Percentiles rank a stretch among this genome's conserved stretches.
phyloP scores from a whole-genome alignment of 64 coral and sea anemone genomes.

The Acropora yongei region DNA sequence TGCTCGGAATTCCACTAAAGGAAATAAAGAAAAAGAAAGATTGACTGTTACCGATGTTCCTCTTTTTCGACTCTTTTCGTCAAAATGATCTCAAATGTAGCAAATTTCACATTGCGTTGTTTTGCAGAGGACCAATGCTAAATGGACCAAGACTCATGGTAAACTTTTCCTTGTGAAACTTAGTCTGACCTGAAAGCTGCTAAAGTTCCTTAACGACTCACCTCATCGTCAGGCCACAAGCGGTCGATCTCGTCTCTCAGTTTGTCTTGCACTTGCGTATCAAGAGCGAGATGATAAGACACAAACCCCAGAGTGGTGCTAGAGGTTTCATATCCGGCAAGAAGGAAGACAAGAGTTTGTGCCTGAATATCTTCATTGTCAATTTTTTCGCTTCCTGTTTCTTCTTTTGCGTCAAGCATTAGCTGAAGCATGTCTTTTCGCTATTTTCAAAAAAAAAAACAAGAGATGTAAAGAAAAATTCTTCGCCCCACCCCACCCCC shows the following conservation, averaged over 20 bases:
- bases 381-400: constrained; percentile 46
- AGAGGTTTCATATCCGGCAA: constrained; percentile 63
- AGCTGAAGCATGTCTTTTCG: constrained; percentile 52
- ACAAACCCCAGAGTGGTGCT: constrained; percentile 42
- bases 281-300: constrained; percentile 44
- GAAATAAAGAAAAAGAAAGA: no score
- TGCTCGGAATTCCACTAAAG: no score
- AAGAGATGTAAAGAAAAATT: not conserved
- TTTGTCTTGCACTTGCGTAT: constrained; percentile 68
- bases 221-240: constrained; percentile 25
- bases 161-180: no score
- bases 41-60: no score
- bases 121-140: no score
- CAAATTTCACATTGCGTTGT: no score
- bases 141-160: no score
- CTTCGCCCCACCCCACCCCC: no score
- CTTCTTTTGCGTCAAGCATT: constrained; percentile 60
- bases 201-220: not conserved
- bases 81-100: no score
- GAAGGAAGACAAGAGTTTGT: constrained; percentile 57
- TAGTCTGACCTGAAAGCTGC: no score
- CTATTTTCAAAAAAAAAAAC: not conserved
- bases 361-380: constrained; percentile 45
- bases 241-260: constrained; percentile 63
- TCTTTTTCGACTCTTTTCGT: no score